Base-by-base conservation (phyloP, 2,888 invertebrate genomes). In the Andrena praecox region DNA sequence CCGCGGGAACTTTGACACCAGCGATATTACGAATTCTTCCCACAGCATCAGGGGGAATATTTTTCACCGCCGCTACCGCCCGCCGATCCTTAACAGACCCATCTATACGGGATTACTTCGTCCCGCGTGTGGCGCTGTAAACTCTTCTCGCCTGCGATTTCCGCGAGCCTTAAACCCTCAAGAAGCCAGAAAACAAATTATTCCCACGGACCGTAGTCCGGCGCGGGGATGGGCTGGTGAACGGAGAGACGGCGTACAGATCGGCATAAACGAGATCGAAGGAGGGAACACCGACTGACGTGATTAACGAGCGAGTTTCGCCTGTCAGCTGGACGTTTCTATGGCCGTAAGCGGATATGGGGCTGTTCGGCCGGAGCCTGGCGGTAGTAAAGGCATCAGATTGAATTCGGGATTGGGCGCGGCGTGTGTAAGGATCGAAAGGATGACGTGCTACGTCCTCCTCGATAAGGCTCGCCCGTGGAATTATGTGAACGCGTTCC, bases 291-390 rank as follows among this genome's bases (percentile, higher is more conserved):
- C 54, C 52, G 68, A 82, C 74, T 68, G 67, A 71, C 59, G 67
- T 82, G 79, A 84, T 84, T 83, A 87, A 73, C 81, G 74, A 81
- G 72, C 71, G 54, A 68, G 71, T 78, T 77, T 80, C 82, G 68
- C 63, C 72, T 72, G 80, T 66, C 74, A 48, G 67, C 20, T 54
- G 71, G 83, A 67, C 76, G 69, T 79, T 79, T 81, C 80, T 73
- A 62, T 77, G 76, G 76, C 64, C 59, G 80, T 81, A 62, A 73
- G 77, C 72, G 71, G 73, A 81, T 73, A 72, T 68, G 50, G 77
- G 42, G 73, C 71, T 73, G 84, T 82, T 80, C 67, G 71, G 60
- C 20, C 54, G 69, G 67, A 48, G 66, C 52, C n/a, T 20, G 20
- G 16, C 42, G 75, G 35, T 66, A 42, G 60, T 67, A 78, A 81